phyloP scores from a whole-genome alignment of 2,113 vertebrate genomes.

The Felis catus region DNA sequence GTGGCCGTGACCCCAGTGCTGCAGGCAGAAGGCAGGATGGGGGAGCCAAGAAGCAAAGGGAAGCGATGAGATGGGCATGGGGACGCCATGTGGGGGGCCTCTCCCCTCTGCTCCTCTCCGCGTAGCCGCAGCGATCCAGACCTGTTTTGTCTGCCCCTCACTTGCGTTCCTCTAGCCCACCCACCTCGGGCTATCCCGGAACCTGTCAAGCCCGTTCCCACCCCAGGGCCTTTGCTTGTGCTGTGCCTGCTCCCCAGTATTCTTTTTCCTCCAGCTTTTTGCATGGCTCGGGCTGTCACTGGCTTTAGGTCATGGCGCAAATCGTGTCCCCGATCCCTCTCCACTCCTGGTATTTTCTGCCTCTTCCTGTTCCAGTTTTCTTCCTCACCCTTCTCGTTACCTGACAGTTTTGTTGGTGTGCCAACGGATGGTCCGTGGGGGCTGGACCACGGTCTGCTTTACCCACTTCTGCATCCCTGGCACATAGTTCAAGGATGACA shows the following conservation, averaged over 20 bases:
- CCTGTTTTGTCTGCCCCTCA: neutral
- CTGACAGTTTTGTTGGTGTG: neutral
- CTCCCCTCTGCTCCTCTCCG: neutral
- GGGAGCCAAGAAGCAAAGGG: neutral
- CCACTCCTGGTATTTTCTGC: neutral
- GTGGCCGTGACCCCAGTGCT: neutral
- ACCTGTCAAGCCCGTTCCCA: neutral
- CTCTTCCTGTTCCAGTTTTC: neutral
- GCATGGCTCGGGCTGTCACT: neutral
- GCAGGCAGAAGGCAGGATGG: neutral
- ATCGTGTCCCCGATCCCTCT: neutral
- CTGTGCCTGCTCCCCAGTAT: rapidly evolving
- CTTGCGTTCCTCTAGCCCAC: too few relatives aligned
- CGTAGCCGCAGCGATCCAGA: rapidly evolving
- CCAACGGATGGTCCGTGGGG: too few relatives aligned
- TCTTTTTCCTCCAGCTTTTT: neutral
- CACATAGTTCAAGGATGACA: neutral
- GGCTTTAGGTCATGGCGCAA: neutral
- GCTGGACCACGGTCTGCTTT: neutral
- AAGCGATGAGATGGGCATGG: rapidly evolving
- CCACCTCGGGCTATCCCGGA: neutral
- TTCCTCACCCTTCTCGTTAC: neutral
- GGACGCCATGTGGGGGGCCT: neutral
- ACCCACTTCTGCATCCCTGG: neutral
- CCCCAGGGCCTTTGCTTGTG: neutral